These are phyloP conservation scores for Periparus ater DNA, from an alignment of 2,797 vertebrate genomes.

Conservation along the genomic window DNA sequence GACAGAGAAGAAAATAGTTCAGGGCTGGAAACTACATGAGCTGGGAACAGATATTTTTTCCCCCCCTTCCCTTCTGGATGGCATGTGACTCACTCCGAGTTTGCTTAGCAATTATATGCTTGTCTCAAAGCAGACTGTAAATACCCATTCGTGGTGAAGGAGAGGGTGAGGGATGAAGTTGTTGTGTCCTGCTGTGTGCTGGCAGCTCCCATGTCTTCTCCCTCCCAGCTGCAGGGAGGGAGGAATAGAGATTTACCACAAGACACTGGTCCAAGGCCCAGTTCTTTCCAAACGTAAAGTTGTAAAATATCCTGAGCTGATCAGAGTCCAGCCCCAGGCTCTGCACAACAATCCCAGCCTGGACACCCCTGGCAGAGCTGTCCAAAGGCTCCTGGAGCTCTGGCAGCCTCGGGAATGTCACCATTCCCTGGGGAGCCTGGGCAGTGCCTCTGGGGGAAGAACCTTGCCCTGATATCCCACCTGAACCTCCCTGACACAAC, in stretches of 20 bases:
- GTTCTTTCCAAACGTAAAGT: rapidly evolving
- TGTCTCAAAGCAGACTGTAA: not conserved
- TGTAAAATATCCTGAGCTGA: not conserved
- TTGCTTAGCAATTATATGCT: not conserved
- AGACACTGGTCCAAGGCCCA: not conserved
- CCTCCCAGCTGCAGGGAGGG: not conserved
- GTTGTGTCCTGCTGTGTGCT: not conserved
- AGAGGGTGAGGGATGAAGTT: not conserved
- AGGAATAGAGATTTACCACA: not conserved
- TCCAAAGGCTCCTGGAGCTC: not conserved
- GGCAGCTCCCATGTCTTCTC: not conserved
- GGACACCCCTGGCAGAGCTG: rapidly evolving
- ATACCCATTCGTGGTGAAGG: not conserved
- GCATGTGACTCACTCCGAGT: not conserved
- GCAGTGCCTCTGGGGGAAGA: not conserved
- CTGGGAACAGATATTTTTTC: not conserved
- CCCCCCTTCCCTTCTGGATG: not conserved
- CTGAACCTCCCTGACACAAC: rapidly evolving
- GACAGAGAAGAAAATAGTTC: slow-evolving; percentile 37
- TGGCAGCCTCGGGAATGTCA: not conserved
- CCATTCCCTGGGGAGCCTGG: not conserved
- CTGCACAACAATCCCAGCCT: not conserved
- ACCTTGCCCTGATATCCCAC: rapidly evolving
- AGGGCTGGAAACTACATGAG: not conserved
- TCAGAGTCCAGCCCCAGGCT: rapidly evolving